A percentile compares a stretch with the other conserved stretches of the same genome.
Conservation (phyloP, 1,140 invertebrate genomes). For the Drosophila guanche region DNA sequence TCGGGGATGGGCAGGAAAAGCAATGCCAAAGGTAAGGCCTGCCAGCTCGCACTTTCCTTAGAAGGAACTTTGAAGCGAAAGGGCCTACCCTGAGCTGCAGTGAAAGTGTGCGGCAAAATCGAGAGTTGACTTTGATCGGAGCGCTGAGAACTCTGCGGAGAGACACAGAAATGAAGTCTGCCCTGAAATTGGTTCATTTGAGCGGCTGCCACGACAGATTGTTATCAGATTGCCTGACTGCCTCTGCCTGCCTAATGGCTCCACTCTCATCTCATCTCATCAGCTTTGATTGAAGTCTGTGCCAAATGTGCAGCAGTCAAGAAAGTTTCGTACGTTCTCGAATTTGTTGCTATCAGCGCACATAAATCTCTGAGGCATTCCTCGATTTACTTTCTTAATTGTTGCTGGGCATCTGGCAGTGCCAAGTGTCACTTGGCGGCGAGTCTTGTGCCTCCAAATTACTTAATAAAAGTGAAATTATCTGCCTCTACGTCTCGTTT, state of each 20-base stretch:
- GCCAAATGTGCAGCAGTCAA: too few species aligned
- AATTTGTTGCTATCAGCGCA: too few species aligned
- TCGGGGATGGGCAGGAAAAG: constrained; percentile 26
- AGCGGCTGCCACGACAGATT: too few species aligned
- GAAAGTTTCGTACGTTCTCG: too few species aligned
- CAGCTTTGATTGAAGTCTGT: too few species aligned
- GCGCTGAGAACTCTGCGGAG: constrained; percentile 4
- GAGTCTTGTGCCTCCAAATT: constrained; percentile 43
- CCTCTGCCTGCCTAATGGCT: too few species aligned
- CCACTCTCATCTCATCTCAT: too few species aligned
- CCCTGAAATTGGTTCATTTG: constrained; percentile 64
- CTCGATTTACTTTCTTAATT: too few species aligned
- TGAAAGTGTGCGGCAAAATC: constrained; percentile 64
- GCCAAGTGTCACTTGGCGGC: constrained; percentile 67
- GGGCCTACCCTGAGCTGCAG: not conserved
- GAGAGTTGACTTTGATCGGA: constrained; percentile 51
- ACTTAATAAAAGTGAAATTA: constrained; percentile 81
- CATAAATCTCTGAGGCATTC: too few species aligned
- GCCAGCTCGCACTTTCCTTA: too few species aligned
- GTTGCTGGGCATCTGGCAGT: constrained; percentile 25
- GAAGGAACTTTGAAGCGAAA: too few species aligned
- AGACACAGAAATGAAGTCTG: constrained; percentile 64
- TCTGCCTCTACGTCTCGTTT: constrained; percentile 8
- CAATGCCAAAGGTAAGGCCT: constrained; percentile 11
- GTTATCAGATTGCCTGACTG: too few species aligned